Evolutionary conservation across 2,888 invertebrate genomes (phyloP).

Genomic region (Phengaris alcon): DNA sequence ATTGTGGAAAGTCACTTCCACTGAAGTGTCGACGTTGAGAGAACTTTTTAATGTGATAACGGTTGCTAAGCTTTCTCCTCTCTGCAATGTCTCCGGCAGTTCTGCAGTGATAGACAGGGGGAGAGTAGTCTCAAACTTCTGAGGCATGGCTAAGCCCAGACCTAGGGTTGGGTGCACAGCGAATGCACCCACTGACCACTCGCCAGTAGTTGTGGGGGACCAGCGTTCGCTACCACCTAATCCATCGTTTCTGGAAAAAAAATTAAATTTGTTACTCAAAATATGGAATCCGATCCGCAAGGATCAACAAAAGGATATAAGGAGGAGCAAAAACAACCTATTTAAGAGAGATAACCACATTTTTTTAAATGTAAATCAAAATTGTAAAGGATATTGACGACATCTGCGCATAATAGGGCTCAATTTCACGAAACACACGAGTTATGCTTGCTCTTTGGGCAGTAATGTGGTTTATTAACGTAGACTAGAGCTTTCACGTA

Average conservation of each 20-base stretch:
- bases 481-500: too few relatives aligned
- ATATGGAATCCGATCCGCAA: neutral
- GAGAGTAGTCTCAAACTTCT: constrained; percentile 60
- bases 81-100: constrained; percentile 91
- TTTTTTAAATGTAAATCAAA: too few relatives aligned
- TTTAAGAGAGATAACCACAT: too few relatives aligned
- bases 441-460: too few relatives aligned
- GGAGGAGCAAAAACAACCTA: neutral
- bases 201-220: constrained; percentile 59
- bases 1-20: constrained; percentile 91
- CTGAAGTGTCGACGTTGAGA: constrained; percentile 85
- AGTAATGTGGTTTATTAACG: too few relatives aligned
- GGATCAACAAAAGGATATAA: neutral
- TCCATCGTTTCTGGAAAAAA: constrained; percentile 60
- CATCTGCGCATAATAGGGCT: too few relatives aligned
- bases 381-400: too few relatives aligned
- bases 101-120: constrained; percentile 92
- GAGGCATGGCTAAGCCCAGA: constrained; percentile 61
- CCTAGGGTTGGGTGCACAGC: constrained; percentile 70
- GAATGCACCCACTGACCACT: constrained; percentile 67
- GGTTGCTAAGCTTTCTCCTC: constrained; percentile 93
- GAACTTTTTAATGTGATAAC: constrained; percentile 95
- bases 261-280: neutral
- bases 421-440: too few relatives aligned
- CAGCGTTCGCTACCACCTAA: constrained; percentile 62